A percentile compares a stretch with the other conserved stretches of the same genome.
Conservation (phyloP, 2,113 vertebrate genomes). For the Sturnus vulgaris region DNA sequence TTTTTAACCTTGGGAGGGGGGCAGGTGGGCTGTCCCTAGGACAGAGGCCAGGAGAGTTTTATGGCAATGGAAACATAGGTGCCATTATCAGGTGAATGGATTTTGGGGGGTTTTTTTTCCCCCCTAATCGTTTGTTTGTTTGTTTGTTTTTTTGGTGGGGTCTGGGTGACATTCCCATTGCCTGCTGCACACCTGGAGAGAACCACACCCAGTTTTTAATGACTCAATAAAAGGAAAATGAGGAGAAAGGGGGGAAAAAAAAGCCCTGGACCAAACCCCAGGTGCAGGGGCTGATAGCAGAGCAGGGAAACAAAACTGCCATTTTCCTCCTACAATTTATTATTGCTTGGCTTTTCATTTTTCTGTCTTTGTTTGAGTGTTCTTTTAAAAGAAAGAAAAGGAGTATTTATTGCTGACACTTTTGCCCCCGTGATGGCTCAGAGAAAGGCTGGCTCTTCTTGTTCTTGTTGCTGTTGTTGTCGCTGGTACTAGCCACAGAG, state of each 20-base stretch:
- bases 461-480: background rate
- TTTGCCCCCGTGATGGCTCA: background rate
- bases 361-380: conserved; percentile 8
- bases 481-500: background rate
- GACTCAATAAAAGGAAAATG: background rate
- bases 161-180: background rate
- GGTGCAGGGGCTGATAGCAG: conserved; percentile 39
- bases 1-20: conserved; percentile 35
- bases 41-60: background rate
- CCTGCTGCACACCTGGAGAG: background rate
- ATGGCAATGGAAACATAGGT: background rate
- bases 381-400: conserved; percentile 11
- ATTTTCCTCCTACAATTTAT: conserved; percentile 29
- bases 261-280: background rate
- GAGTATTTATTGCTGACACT: conserved; percentile 47
- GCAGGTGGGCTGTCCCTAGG: background rate
- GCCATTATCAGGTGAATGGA: background rate
- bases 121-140: background rate
- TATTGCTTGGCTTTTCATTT: conserved; percentile 42
- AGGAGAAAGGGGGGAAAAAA: background rate
- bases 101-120: background rate
- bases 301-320: conserved; percentile 40
- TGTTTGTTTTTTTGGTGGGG: background rate
- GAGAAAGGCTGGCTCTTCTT: background rate
- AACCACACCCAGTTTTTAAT: background rate